phyloP scores from a whole-genome alignment of 1,140 invertebrate species.

The Sipha flava region DNA sequence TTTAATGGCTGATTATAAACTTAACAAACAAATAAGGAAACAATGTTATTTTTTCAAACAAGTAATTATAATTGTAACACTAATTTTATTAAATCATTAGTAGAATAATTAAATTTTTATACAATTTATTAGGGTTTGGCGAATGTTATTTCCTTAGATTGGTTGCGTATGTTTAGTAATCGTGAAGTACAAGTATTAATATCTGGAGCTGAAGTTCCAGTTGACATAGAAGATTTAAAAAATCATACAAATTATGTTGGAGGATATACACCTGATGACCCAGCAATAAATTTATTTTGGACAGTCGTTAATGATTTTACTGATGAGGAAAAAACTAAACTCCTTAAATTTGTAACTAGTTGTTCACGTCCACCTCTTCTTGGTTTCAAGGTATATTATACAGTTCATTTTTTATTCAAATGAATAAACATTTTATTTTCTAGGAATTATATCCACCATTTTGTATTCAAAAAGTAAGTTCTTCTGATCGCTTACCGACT shows the following conservation, averaged over 20 bases:
- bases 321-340: constrained; percentile 72
- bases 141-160: constrained; percentile 80
- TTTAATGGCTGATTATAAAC: constrained; percentile 88
- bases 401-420: neutral
- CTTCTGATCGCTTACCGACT: constrained; percentile 81
- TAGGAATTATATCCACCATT: constrained; percentile 89
- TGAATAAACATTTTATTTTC: constrained; percentile 35
- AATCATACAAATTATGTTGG: constrained; percentile 74
- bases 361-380: constrained; percentile 93
- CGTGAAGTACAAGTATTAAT: constrained; percentile 90
- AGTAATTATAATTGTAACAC: constrained; percentile 37
- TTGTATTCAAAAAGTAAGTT: constrained; percentile 86
- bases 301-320: constrained; percentile 73
- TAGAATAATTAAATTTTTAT: no score
- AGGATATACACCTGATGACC: constrained; percentile 72
- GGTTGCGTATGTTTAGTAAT: constrained; percentile 90
- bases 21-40: constrained; percentile 82
- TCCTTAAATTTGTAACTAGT: constrained; percentile 95
- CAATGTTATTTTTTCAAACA: constrained; percentile 80
- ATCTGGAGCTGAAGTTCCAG: constrained; percentile 83
- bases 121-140: constrained; percentile 61
- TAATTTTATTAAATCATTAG: no score
- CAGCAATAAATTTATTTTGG: constrained; percentile 71
- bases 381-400: constrained; percentile 73
- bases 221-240: constrained; percentile 83